These are phyloP conservation scores for Mya arenaria DNA, from an alignment of 1,140 invertebrate genomes.

Conservation along the genomic window DNA sequence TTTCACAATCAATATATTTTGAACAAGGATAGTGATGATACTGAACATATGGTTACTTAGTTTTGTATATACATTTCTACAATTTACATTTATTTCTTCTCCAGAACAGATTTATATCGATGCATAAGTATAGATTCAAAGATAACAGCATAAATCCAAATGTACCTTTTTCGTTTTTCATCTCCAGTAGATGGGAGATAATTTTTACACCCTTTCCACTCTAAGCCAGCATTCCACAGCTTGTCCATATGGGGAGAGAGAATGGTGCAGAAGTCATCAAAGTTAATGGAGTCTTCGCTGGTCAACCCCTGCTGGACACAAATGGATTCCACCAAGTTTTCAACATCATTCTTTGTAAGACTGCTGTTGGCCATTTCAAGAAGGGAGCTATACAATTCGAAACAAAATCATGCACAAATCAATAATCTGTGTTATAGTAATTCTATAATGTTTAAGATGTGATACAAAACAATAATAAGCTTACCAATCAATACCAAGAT, in stretches of 20 bases:
- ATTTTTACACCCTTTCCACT: constrained; percentile 73
- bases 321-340: constrained; percentile 92
- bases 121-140: not conserved
- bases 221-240: constrained; percentile 72
- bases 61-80: too few relatives aligned
- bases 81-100: too few relatives aligned
- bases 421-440: too few relatives aligned
- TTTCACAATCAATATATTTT: too few relatives aligned
- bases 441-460: too few relatives aligned
- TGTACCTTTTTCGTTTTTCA: constrained; percentile 34
- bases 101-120: not conserved
- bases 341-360: constrained; percentile 66
- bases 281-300: constrained; percentile 94
- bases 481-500: too few relatives aligned
- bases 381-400: constrained; percentile 91
- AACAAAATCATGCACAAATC: too few relatives aligned
- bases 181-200: constrained; percentile 17
- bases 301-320: constrained; percentile 95
- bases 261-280: constrained; percentile 91
- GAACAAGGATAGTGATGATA: too few relatives aligned
- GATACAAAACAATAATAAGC: too few relatives aligned
- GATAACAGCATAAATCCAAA: not conserved
- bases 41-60: too few relatives aligned
- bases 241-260: constrained; percentile 96
- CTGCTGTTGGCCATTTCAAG: constrained; percentile 93